phyloP scores from a whole-genome alignment of 37 sponge, comb jelly and placozoan genomes.

The Diacarnus erythraeanus region DNA sequence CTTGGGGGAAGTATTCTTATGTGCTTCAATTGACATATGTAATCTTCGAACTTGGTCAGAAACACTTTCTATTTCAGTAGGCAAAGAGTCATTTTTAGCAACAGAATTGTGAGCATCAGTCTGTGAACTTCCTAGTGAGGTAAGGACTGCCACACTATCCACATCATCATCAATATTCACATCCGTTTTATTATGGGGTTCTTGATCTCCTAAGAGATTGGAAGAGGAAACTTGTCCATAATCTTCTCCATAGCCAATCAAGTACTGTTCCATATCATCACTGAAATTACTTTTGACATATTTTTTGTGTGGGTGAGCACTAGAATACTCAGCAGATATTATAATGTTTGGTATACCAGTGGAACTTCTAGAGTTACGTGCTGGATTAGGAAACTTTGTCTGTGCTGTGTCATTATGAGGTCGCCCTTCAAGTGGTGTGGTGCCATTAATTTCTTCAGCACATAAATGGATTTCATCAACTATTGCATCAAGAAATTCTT shows the following conservation, averaged over 20 bases:
- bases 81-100: not conserved
- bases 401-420: no score
- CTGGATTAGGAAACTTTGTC: no score
- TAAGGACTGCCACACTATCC: not conserved
- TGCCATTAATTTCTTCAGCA: no score
- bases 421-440: no score
- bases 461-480: slow-evolving; percentile 10
- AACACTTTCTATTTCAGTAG: not conserved
- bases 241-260: slow-evolving; percentile 63
- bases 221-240: slow-evolving; percentile 45
- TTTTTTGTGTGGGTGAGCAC: not conserved
- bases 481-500: slow-evolving; percentile 6
- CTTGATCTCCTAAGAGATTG: not conserved
- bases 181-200: not conserved
- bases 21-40: not conserved
- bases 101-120: not conserved
- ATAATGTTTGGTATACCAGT: not conserved
- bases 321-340: not conserved
- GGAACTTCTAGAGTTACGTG: no score
- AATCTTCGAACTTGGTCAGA: not conserved
- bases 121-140: not conserved
- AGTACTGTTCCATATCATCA: slow-evolving; percentile 30
- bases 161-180: not conserved
- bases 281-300: not conserved
- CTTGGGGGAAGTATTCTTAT: not conserved